These are phyloP conservation scores for Cheirogaleus medius DNA, from an alignment of 2,113 vertebrate genomes.

Conservation along the genomic window DNA sequence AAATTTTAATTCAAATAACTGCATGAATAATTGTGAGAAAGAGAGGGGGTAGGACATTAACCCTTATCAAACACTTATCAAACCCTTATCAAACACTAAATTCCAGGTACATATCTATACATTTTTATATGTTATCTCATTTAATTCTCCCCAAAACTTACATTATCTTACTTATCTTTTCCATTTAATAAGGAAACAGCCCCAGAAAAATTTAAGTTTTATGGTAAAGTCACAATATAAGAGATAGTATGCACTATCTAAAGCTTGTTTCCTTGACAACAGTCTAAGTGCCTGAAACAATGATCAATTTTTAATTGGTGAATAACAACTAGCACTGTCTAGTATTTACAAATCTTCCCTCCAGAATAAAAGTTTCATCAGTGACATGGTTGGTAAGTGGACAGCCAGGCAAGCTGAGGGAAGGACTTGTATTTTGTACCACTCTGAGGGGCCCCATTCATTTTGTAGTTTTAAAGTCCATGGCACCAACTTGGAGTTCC, in stretches of 20 bases:
- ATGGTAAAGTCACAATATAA: not conserved
- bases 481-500: not conserved
- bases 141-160: not conserved
- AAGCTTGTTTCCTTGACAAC: not conserved
- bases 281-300: not conserved
- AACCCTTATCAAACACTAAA: not conserved
- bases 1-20: not conserved
- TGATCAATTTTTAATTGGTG: not conserved
- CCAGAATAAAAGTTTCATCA: not conserved
- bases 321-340: not conserved
- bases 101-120: not conserved
- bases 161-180: slow-evolving; percentile 13
- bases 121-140: slow-evolving; percentile 6
- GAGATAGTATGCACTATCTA: not conserved
- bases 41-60: not conserved
- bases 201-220: slow-evolving; percentile 24
- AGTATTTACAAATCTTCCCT: not conserved
- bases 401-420: not conserved
- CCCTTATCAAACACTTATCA: not conserved
- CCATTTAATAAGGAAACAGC: not conserved
- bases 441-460: not conserved
- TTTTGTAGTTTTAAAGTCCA: not conserved
- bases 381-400: not conserved
- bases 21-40: not conserved
- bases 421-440: not conserved